These are phyloP conservation scores for Brienomyrus longianalis DNA, from an alignment of 2,113 vertebrate species.

Conservation along the genomic window DNA sequence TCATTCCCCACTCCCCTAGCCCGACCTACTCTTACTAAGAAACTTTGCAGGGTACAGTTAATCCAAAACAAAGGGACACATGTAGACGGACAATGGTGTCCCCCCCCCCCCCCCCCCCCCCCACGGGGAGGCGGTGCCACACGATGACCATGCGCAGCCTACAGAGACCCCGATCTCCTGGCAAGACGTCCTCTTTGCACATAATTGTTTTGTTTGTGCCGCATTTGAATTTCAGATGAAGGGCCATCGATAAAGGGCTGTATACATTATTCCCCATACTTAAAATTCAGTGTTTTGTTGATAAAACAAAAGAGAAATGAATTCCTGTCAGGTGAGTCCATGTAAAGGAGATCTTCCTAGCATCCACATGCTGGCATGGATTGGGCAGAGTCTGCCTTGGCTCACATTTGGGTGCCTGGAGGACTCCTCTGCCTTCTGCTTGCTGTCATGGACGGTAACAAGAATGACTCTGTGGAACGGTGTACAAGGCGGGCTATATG, in stretches of 20 bases:
- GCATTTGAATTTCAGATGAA: constrained; percentile 9
- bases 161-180: neutral
- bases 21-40: neutral
- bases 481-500: neutral
- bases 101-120: no score
- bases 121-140: neutral
- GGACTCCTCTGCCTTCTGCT: neutral
- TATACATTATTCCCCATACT: neutral
- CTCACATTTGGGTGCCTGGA: neutral
- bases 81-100: neutral
- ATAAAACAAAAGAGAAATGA: neutral
- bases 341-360: neutral
- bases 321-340: neutral
- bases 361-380: neutral
- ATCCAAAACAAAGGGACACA: constrained; percentile 1
- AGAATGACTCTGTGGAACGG: neutral
- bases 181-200: neutral
- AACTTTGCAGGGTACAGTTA: neutral
- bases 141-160: neutral
- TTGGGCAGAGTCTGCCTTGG: neutral
- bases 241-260: neutral
- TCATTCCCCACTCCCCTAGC: neutral
- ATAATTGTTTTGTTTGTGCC: neutral
- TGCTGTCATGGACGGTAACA: neutral
- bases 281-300: neutral